phyloP scores from a whole-genome alignment of 2,113 vertebrate genomes.

The Crotalus viridis region DNA sequence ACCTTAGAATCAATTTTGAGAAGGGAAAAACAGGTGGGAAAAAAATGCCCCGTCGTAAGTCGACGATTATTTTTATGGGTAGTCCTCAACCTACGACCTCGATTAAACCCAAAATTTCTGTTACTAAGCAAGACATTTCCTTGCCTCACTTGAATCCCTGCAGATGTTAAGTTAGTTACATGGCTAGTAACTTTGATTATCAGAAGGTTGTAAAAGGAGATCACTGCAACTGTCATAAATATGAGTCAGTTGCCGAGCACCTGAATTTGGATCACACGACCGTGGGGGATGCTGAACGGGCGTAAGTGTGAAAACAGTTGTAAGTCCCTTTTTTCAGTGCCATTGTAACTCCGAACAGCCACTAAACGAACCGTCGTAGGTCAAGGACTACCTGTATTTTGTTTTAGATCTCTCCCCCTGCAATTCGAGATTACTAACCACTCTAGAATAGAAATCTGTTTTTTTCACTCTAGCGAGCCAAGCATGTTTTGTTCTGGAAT shows the following conservation, averaged over 20 bases:
- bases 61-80: no score
- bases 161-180: background rate
- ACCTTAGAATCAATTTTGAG: background rate
- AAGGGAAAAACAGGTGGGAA: background rate
- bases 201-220: background rate
- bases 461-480: background rate
- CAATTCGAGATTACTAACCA: background rate
- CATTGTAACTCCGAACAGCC: background rate
- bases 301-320: background rate
- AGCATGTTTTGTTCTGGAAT: background rate
- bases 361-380: background rate
- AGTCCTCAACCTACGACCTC: no score
- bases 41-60: no score
- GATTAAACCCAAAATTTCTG: no score
- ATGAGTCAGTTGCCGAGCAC: background rate
- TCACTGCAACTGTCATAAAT: background rate
- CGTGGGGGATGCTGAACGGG: background rate
- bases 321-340: no score
- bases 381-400: no score
- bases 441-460: background rate
- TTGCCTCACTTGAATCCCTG: background rate
- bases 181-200: no score
- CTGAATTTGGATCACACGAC: background rate
- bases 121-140: background rate
- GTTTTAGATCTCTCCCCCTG: background rate